Conservation (phyloP, 1,140 invertebrate species). For the Drosophila orosa region DNA sequence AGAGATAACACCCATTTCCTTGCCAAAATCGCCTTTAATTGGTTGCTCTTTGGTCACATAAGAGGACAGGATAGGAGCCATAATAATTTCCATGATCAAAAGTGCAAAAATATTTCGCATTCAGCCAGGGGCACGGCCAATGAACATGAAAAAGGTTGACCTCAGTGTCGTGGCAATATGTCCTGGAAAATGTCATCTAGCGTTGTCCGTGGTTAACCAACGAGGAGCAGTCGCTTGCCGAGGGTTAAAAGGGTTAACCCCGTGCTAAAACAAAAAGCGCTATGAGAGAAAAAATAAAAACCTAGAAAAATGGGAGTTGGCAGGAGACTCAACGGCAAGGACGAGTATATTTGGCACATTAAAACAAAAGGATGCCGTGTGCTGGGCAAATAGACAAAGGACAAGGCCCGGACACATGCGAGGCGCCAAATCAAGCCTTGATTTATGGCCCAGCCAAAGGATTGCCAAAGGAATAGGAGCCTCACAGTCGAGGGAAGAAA, state of each 20-base stretch:
- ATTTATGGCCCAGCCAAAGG: slow-evolving; percentile 70
- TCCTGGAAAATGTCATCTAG: slow-evolving; percentile 69
- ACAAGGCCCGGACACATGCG: slow-evolving; percentile 54
- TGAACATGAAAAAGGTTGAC: slow-evolving; percentile 80
- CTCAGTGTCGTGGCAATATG: slow-evolving; percentile 77
- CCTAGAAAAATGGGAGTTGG: slow-evolving; percentile 14
- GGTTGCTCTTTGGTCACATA: background rate
- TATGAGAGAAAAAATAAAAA: slow-evolving; percentile 10
- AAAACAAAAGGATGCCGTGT: slow-evolving; percentile 79
- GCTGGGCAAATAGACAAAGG: slow-evolving; percentile 76
- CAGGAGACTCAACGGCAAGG: slow-evolving; percentile 36
- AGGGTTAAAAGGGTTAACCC: slow-evolving; percentile 79
- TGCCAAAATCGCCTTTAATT: background rate
- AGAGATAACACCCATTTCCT: background rate
- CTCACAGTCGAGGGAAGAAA: slow-evolving; percentile 35
- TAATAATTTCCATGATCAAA: slow-evolving; percentile 10
- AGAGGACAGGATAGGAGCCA: background rate
- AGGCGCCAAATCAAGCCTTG: slow-evolving; percentile 79
- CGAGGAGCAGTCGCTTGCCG: slow-evolving; percentile 60
- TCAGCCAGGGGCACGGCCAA: slow-evolving; percentile 39
- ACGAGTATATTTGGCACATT: slow-evolving; percentile 77
- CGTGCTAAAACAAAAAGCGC: slow-evolving; percentile 52
- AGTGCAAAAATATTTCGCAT: slow-evolving; percentile 17
- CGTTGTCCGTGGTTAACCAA: slow-evolving; percentile 74
- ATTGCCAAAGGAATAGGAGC: slow-evolving; percentile 51